Evolutionary conservation across 30 jellyfish, hydroid and myxozoan species (phyloP).

Genomic region (Hydra vulgaris): DNA sequence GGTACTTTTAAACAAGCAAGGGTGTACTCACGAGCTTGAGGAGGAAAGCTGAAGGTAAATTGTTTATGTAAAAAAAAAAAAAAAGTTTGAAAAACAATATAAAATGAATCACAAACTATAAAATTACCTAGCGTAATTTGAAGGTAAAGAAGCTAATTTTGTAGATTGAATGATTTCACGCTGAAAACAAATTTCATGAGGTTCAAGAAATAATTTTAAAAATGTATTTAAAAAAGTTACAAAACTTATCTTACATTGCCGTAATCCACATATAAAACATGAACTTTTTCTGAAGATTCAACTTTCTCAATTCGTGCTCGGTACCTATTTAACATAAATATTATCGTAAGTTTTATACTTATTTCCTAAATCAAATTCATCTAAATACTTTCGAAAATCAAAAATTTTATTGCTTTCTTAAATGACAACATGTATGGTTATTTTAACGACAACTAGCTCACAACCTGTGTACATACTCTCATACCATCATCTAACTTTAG

Average conservation of each 20-base stretch:
- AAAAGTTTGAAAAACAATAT: neutral
- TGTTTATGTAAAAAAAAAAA: neutral
- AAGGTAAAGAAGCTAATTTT: slow-evolving; percentile 67
- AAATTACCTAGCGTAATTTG: slow-evolving; percentile 56
- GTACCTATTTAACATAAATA: slow-evolving; percentile 38
- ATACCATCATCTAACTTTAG: too few species aligned
- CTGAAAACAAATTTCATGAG: slow-evolving; percentile 19
- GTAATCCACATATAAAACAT: slow-evolving; percentile 64
- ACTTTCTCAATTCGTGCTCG: slow-evolving; percentile 82
- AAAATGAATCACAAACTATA: neutral
- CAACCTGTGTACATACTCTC: too few species aligned
- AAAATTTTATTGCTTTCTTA: too few species aligned
- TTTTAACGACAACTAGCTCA: too few species aligned
- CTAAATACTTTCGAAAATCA: too few species aligned
- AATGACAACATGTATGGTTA: too few species aligned
- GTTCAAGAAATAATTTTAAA: neutral
- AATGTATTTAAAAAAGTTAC: neutral
- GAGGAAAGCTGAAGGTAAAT: slow-evolving; percentile 40
- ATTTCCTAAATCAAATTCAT: too few species aligned
- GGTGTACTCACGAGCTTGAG: slow-evolving; percentile 79
- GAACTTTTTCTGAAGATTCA: slow-evolving; percentile 45
- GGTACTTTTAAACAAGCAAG: slow-evolving; percentile 74
- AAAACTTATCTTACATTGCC: slow-evolving; percentile 56
- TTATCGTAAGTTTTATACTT: too few species aligned
- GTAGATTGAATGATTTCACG: slow-evolving; percentile 66